A percentile compares a stretch with the other conserved stretches of the same genome.
These are phyloP conservation scores for Nymphicus hollandicus DNA, from an alignment of 2,113 vertebrate species.

Conservation along the genomic window DNA sequence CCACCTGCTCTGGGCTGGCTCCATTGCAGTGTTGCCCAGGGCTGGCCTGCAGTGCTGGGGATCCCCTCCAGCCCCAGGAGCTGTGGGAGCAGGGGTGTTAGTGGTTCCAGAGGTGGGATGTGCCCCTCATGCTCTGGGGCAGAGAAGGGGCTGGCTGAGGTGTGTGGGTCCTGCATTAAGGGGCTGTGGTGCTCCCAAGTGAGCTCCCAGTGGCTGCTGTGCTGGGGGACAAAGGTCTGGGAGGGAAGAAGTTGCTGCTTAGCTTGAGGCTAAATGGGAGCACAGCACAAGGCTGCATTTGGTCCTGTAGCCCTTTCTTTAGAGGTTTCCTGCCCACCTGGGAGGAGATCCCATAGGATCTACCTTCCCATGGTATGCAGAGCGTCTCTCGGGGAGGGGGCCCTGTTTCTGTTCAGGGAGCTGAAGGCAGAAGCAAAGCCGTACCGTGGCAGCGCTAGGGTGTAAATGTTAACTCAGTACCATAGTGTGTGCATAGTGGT, in stretches of 20 bases:
- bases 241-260: background rate
- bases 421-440: slow-evolving; percentile 9
- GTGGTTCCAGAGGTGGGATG: slow-evolving; percentile 18
- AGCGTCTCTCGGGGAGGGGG: rapidly evolving
- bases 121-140: rapidly evolving
- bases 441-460: background rate
- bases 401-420: background rate
- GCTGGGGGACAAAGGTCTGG: rapidly evolving
- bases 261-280: background rate
- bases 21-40: background rate
- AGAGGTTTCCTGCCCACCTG: background rate
- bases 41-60: background rate
- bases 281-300: background rate
- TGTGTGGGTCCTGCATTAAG: rapidly evolving
- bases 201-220: rapidly evolving
- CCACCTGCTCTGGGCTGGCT: background rate
- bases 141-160: background rate
- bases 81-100: slow-evolving; percentile 55
- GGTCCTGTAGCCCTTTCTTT: background rate
- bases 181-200: rapidly evolving
- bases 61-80: slow-evolving; percentile 35
- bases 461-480: slow-evolving; percentile 34
- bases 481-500: slow-evolving; percentile 70
- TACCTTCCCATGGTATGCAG: rapidly evolving
- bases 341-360: background rate